Base-by-base conservation (phyloP, 2,797 vertebrate species). In the Glyptemys insculpta region DNA sequence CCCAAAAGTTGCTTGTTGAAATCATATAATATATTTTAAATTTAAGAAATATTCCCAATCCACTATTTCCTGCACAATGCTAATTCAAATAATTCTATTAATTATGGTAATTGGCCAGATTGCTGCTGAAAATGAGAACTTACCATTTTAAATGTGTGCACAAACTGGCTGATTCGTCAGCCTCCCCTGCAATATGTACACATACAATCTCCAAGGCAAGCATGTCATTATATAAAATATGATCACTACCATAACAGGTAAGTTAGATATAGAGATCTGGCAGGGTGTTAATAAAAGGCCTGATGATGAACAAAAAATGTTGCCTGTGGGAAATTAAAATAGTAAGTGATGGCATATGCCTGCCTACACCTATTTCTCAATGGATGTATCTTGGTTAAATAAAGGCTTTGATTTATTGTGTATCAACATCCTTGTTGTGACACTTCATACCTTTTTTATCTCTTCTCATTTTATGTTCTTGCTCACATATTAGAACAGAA, bases 251-350 rank as follows among this genome's bases (percentile, higher is more conserved):
- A 56, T 1, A 62, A 41, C 34, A 79, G 9, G 87, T 86, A 52
- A 54, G 34, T 74, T 49, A 72, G 25, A 53, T 83, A 41, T 29
- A 53, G 53, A 81, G 74, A 85, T 79, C 5, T n/a, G 10, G 16
- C 21, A 81, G 47, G 54, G 16, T 92, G 83, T 92, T 90, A 68
- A 83, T 89, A 94, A 87, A 96, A 91, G 2, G 5, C 15, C 79
- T 49, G 23, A 50, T 19, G 41, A 94, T 83, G 15, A 90, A 49
- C 2, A 84, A 12, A 85, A 81, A 94, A 88, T 57, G 86, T 27
- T 85, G 79, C 37, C n/a, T 49, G 37, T 80, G 80, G 91, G 82
- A 97, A 96, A 96, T 95, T 86, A 76, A 57, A 81, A 78, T 7
- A 81, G 7, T 53, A 65, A 94, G 65, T 62, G 65, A n/a, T 95